Base-by-base conservation (phyloP, 2,888 invertebrate genomes). In the Folsomia candida region DNA sequence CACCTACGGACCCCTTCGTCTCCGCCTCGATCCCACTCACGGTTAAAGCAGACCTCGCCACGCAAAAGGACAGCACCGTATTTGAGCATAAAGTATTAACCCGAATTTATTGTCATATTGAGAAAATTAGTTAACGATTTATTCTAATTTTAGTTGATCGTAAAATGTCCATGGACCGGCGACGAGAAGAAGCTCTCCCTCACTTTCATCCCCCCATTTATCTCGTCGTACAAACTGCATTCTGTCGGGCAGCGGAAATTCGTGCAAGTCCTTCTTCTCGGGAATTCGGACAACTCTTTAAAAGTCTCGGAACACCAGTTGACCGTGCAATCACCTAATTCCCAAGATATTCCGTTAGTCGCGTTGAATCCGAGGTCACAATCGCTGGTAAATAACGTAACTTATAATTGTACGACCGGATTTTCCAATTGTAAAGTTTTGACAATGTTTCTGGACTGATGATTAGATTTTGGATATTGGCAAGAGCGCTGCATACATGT, bases 201-300 rank as follows among this genome's bases (percentile, higher is more conserved):
- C 3, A 89, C 90, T 81, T 94, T 96, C 84, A 87, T 90, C 9
- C 90, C 94, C 0, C 95, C 96, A 0, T 88, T 97, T 82, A 87
- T 88, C 79, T 88, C 91, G 0, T 87, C 88, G 1, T 91, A 93
- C 86, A 88, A 91, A 67, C 86, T 97, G 18, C 91, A 94, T 73
- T 94, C 96, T 0, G 91, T 91, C 1, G 77, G 90, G 79, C 87
- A 89, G n/a, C 86, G 91, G 78, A 96, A 96, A 84, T 94, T 92
- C 81, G 83, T 95, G 22, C 92, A 94, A 83, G 88, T 94, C 27
- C 87, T 89, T 14, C 69, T 84, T 2, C 51, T 87, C 90, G 82
- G 83, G 59, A 51, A 78, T 24, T 75, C 74, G 54, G 70, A 74
- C 59, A 61, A 66, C 3, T 25, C 67, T 20, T 79, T 80, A 64